Percentiles rank a stretch among this genome's conserved stretches.
Conservation (phyloP, 2,797 vertebrate species). For the Cottoperca gobio region DNA sequence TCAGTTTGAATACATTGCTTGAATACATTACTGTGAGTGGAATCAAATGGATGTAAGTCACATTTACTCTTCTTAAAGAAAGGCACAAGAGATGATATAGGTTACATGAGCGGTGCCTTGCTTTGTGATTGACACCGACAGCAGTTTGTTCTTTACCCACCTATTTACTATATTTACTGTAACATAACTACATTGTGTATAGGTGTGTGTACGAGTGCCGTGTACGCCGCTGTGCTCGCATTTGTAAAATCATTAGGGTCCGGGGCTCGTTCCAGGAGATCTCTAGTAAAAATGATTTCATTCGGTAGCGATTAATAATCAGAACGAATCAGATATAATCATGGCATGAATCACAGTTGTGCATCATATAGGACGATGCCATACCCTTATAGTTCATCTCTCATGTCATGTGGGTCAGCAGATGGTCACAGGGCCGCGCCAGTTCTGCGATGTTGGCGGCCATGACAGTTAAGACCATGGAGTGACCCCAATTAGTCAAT, state of each 20-base stretch:
- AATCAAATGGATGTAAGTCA: slow-evolving; percentile 47
- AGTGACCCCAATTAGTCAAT: slow-evolving; percentile 74
- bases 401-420: slow-evolving; percentile 68
- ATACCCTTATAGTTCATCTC: slow-evolving; percentile 3
- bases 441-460: slow-evolving; percentile 27
- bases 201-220: slow-evolving; percentile 22
- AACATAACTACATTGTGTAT: slow-evolving; percentile 40
- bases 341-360: not conserved
- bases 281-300: slow-evolving; percentile 21
- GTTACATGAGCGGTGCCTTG: slow-evolving; percentile 35
- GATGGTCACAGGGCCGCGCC: slow-evolving; percentile 60
- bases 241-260: slow-evolving; percentile 32
- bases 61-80: slow-evolving; percentile 21
- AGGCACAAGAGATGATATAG: slow-evolving; percentile 17
- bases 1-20: slow-evolving; percentile 34
- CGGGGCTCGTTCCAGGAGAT: slow-evolving; percentile 16
- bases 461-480: slow-evolving; percentile 68
- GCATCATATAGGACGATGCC: not conserved
- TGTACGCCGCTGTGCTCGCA: not conserved
- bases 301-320: slow-evolving; percentile 17
- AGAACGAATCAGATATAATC: slow-evolving; percentile 7
- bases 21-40: slow-evolving; percentile 48
- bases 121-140: slow-evolving; percentile 25
- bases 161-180: slow-evolving; percentile 40
- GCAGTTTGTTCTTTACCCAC: slow-evolving; percentile 31